phyloP scores from a whole-genome alignment of 2,797 vertebrate species.

The Xenopus petersii region DNA sequence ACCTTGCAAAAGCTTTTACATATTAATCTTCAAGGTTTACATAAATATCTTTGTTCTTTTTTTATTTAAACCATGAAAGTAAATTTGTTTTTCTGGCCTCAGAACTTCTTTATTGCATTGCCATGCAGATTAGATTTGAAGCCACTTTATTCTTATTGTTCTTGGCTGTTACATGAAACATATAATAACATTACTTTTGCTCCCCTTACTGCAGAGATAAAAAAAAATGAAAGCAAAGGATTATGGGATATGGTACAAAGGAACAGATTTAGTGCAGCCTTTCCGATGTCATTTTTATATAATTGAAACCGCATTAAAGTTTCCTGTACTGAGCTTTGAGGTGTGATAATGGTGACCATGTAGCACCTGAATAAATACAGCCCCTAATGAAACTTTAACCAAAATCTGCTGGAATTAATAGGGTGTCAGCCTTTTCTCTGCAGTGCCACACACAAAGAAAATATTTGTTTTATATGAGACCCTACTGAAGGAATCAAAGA shows the following conservation, averaged over 20 bases:
- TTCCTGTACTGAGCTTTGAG: background rate
- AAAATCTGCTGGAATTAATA: background rate
- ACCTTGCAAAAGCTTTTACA: background rate
- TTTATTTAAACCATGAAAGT: background rate
- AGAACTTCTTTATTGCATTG: slow-evolving; percentile 13
- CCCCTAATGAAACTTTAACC: slow-evolving; percentile 20
- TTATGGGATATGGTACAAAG: background rate
- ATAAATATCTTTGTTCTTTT: background rate
- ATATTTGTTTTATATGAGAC: background rate
- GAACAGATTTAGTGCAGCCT: background rate
- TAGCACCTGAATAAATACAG: slow-evolving; percentile 60
- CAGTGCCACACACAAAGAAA: background rate
- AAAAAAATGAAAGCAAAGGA: no score
- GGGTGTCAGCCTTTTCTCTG: background rate
- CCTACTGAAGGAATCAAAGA: background rate
- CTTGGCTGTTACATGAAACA: slow-evolving; percentile 54
- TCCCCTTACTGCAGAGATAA: no score
- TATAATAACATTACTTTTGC: slow-evolving; percentile 54
- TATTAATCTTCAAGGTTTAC: background rate
- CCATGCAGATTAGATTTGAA: slow-evolving; percentile 46
- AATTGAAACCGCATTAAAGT: background rate
- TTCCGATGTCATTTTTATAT: background rate
- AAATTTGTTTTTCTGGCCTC: background rate
- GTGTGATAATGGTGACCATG: slow-evolving; percentile 55
- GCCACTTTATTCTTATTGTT: slow-evolving; percentile 57